A percentile compares a stretch with the other conserved stretches of the same genome.
Evolutionary conservation across 2,797 vertebrate genomes (phyloP).

Genomic region (Carapus acus): DNA sequence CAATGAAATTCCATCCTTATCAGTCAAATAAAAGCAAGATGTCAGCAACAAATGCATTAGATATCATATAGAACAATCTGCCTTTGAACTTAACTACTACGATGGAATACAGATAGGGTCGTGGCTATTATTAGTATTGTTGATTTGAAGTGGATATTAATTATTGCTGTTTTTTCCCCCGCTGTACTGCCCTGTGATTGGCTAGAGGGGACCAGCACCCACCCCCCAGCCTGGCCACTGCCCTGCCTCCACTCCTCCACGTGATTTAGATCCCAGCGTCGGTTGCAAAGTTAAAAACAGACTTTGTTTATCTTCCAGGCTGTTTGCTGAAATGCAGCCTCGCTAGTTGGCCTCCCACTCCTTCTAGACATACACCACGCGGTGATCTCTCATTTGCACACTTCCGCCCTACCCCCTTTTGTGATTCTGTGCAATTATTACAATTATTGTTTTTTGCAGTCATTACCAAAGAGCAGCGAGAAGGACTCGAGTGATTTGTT

Average conservation of each 20-base stretch:
- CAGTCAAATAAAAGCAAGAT: no score
- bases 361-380: slow-evolving; percentile 9
- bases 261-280: slow-evolving; percentile 57
- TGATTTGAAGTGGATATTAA: no score
- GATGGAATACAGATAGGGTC: no score
- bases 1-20: no score
- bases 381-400: background rate
- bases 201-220: slow-evolving; percentile 50
- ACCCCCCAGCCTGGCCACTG: slow-evolving; percentile 62
- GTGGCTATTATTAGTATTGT: no score
- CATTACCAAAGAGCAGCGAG: background rate
- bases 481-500: background rate
- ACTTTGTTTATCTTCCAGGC: slow-evolving; percentile 69
- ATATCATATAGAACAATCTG: no score
- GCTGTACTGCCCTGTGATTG: slow-evolving; percentile 52
- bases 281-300: slow-evolving; percentile 78
- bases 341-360: slow-evolving; percentile 30
- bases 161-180: background rate
- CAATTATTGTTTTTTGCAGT: no score
- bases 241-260: slow-evolving; percentile 47
- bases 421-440: no score
- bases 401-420: slow-evolving; percentile 12
- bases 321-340: slow-evolving; percentile 54
- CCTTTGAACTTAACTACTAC: no score
- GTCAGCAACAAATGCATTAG: no score